A percentile compares a stretch with the other conserved stretches of the same genome.
Conservation (phyloP, 2,888 invertebrate genomes). For the Thecocarcelia acutangulata region DNA sequence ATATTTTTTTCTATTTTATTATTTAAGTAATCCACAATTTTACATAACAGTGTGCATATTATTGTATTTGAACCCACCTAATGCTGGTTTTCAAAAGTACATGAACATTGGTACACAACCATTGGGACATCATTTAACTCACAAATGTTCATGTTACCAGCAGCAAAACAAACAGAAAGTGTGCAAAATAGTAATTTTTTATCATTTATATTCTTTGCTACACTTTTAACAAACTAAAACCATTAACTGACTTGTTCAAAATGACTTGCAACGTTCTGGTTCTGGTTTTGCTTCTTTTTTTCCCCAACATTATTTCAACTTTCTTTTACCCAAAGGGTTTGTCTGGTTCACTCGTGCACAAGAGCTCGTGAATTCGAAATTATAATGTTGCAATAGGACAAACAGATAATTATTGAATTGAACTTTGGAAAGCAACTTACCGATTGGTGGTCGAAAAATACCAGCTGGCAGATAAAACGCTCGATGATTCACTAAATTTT, state of each 20-base stretch:
- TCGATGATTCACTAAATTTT: conserved; percentile 81
- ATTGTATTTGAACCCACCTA: neutral
- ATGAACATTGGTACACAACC: conserved; percentile 34
- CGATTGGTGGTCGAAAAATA: conserved; percentile 81
- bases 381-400: conserved; percentile 30
- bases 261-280: conserved; percentile 53
- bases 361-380: conserved; percentile 7
- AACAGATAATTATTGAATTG: neutral
- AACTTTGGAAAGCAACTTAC: conserved; percentile 72
- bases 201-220: conserved; percentile 63
- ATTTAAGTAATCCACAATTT: too few relatives aligned
- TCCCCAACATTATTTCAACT: neutral
- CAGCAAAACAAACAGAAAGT: conserved; percentile 19
- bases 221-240: conserved; percentile 64
- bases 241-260: conserved; percentile 63
- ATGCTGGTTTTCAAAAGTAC: neutral
- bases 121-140: conserved; percentile 58
- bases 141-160: conserved; percentile 55
- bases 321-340: conserved; percentile 21
- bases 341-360: conserved; percentile 17
- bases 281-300: conserved; percentile 4
- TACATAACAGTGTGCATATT: too few relatives aligned
- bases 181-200: conserved; percentile 65
- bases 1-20: too few relatives aligned
- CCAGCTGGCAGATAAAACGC: conserved; percentile 80